A percentile compares a stretch with the other conserved stretches of the same genome.
Conservation (phyloP, 2,888 invertebrate genomes). For the Antitype chi region DNA sequence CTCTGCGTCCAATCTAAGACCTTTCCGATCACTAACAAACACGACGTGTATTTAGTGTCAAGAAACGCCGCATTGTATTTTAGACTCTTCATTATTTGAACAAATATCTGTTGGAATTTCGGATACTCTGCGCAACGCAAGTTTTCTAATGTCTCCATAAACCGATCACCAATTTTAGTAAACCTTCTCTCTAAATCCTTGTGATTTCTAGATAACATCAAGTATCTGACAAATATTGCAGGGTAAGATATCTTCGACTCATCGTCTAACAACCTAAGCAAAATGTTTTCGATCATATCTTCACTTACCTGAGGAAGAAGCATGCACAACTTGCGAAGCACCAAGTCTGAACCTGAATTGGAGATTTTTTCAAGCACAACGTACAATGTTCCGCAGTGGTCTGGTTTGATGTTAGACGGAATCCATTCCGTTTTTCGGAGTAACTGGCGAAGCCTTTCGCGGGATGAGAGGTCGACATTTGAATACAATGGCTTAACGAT, state of each 20-base stretch:
- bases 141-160: constrained; percentile 67
- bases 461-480: constrained; percentile 62
- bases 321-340: constrained; percentile 69
- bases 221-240: constrained; percentile 74
- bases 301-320: constrained; percentile 66
- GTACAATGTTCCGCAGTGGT: constrained; percentile 74
- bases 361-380: constrained; percentile 60
- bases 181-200: constrained; percentile 67
- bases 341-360: constrained; percentile 44
- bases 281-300: constrained; percentile 62
- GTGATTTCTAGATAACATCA: constrained; percentile 72
- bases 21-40: constrained; percentile 73
- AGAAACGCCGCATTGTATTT: constrained; percentile 75
- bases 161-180: constrained; percentile 67
- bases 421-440: constrained; percentile 61
- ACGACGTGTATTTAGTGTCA: constrained; percentile 68
- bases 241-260: constrained; percentile 60
- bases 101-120: constrained; percentile 37
- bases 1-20: constrained; percentile 70
- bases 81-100: constrained; percentile 68
- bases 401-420: constrained; percentile 70
- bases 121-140: constrained; percentile 19
- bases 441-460: constrained; percentile 36
- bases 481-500: constrained; percentile 70
- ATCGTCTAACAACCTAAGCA: constrained; percentile 59